Conservation (phyloP, 2,113 vertebrate species). For the Naja naja region DNA sequence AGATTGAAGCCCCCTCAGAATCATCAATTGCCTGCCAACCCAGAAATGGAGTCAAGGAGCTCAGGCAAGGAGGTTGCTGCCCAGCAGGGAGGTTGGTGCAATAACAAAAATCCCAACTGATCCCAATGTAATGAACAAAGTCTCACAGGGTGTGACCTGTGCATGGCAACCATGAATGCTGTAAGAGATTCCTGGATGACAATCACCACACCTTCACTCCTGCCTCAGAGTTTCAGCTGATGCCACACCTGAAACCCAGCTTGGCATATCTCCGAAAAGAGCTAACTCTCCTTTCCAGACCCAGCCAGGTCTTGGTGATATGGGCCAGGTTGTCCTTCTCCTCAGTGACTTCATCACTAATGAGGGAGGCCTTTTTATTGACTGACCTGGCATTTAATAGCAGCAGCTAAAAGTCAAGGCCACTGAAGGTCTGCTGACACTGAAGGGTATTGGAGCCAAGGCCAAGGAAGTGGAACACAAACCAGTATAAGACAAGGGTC, state of each 20-base stretch:
- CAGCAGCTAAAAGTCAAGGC: neutral
- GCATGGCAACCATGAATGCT: neutral
- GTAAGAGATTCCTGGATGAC: neutral
- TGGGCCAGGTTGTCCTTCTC: neutral
- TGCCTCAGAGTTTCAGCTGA: neutral
- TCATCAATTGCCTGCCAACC: neutral
- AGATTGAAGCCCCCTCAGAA: neutral
- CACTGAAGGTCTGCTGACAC: neutral
- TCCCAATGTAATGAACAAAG: neutral
- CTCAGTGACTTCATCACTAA: neutral
- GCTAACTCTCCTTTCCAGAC: neutral
- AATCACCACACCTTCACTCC: neutral
- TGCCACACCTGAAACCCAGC: neutral
- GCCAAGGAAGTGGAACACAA: neutral
- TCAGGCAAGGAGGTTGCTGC: neutral
- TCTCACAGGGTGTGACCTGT: neutral
- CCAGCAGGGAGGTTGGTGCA: neutral
- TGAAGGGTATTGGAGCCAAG: neutral
- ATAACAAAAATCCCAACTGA: neutral
- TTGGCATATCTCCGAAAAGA: neutral
- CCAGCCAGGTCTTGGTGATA: neutral
- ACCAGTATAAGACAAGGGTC: no score
- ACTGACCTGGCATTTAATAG: neutral
- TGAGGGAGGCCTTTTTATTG: neutral
- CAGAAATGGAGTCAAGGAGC: neutral